These are phyloP conservation scores for Dreissena rostriformis DNA, from an alignment of 1,140 invertebrate genomes.

Conservation along the genomic window DNA sequence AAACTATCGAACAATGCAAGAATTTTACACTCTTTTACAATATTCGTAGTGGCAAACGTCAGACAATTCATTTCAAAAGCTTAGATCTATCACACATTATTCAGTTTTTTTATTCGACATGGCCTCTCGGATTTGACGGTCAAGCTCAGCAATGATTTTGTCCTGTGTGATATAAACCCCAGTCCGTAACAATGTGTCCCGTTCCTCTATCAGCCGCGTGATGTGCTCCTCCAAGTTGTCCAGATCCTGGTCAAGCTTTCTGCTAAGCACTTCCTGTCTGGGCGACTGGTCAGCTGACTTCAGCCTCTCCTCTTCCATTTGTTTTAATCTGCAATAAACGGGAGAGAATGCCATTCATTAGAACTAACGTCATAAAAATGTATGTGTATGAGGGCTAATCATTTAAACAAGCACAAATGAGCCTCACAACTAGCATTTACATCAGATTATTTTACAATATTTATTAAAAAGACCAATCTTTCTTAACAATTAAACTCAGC, in stretches of 20 bases:
- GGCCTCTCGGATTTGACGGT: conserved; percentile 80
- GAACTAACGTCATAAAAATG: too few relatives aligned
- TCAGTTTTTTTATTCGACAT: conserved; percentile 70
- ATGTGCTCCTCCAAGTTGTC: conserved; percentile 79
- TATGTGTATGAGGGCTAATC: too few relatives aligned
- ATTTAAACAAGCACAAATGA: too few relatives aligned
- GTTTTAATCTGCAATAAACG: conserved; percentile 67
- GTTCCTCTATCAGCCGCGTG: conserved; percentile 80
- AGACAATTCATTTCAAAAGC: too few relatives aligned
- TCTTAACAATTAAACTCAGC: too few relatives aligned
- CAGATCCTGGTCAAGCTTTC: conserved; percentile 65
- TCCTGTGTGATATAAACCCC: conserved; percentile 81
- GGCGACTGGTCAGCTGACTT: conserved; percentile 63
- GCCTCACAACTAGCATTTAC: too few relatives aligned
- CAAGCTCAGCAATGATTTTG: conserved; percentile 81
- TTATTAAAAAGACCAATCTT: too few relatives aligned
- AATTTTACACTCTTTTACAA: too few relatives aligned
- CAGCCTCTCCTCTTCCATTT: conserved; percentile 72
- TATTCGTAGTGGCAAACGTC: too few relatives aligned
- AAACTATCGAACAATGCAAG: too few relatives aligned
- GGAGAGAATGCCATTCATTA: too few relatives aligned
- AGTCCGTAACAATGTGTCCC: conserved; percentile 80
- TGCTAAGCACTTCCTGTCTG: conserved; percentile 45
- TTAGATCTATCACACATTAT: conserved; percentile 47
- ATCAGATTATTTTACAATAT: too few relatives aligned